phyloP scores from a whole-genome alignment of 2,113 vertebrate species.

The Petroica traversi region DNA sequence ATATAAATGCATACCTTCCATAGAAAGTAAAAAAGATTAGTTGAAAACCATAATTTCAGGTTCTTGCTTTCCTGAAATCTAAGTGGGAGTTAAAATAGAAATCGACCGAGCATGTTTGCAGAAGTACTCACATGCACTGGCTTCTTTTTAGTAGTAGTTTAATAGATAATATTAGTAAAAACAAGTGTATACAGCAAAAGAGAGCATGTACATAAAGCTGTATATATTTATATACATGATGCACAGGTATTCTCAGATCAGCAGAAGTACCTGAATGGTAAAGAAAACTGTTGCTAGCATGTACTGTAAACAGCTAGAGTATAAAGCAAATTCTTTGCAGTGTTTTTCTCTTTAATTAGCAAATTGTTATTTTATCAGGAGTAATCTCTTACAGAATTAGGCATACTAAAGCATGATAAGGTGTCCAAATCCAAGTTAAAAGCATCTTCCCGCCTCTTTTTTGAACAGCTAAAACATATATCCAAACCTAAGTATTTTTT shows the following conservation, averaged over 20 bases:
- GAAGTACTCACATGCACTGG: background rate
- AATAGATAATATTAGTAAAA: background rate
- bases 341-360: background rate
- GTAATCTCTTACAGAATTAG: background rate
- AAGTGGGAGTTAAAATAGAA: background rate
- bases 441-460: background rate
- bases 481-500: background rate
- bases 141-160: background rate
- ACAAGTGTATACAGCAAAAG: background rate
- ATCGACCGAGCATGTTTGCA: background rate
- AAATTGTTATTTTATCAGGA: background rate
- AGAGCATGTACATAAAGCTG: background rate
- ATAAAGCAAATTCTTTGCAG: background rate
- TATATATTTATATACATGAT: background rate
- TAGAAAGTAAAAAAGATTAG: background rate
- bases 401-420: background rate
- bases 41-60: accelerated
- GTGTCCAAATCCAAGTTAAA: background rate
- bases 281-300: background rate
- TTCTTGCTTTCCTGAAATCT: background rate
- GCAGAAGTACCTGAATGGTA: background rate
- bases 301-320: background rate
- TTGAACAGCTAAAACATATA: background rate
- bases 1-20: background rate
- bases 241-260: background rate